These are phyloP conservation scores for Triplophysa bombifrons DNA, from an alignment of 2,797 vertebrate species.

Conservation along the genomic window DNA sequence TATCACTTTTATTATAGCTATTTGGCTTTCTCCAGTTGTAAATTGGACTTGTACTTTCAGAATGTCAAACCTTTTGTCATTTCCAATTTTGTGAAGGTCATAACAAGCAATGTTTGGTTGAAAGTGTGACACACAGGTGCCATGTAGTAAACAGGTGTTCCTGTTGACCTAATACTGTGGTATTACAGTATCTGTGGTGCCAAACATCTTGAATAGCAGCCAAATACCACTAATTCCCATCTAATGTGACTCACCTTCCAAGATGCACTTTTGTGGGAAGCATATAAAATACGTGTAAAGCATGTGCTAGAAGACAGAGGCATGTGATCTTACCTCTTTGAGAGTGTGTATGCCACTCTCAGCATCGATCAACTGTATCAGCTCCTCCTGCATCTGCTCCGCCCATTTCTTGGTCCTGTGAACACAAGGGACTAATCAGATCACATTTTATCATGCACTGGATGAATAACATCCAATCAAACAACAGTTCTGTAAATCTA, in stretches of 20 bases:
- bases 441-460: not conserved
- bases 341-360: constrained; percentile 84
- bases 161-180: too few species aligned
- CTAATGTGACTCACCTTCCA: not conserved
- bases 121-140: too few species aligned
- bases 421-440: constrained; percentile 60
- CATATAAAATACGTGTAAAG: not conserved
- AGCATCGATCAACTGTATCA: constrained; percentile 84
- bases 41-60: not conserved
- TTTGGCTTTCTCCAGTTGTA: not conserved
- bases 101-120: too few species aligned
- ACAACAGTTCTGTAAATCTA: not conserved
- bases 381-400: constrained; percentile 93
- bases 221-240: not conserved
- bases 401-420: constrained; percentile 92
- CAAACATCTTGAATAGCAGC: not conserved
- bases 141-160: too few species aligned
- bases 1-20: too few species aligned
- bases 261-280: not conserved
- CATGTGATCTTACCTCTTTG: constrained; percentile 75
- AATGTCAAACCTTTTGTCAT: too few species aligned
- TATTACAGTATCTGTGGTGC: too few species aligned
- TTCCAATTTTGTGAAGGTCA: too few species aligned
- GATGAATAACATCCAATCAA: too few species aligned
- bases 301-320: not conserved